Evolutionary conservation across 2,797 vertebrate genomes (phyloP), one percentile per base, ranked within the genome.

Genomic region (Catamblyrhynchus diadema): DNA sequence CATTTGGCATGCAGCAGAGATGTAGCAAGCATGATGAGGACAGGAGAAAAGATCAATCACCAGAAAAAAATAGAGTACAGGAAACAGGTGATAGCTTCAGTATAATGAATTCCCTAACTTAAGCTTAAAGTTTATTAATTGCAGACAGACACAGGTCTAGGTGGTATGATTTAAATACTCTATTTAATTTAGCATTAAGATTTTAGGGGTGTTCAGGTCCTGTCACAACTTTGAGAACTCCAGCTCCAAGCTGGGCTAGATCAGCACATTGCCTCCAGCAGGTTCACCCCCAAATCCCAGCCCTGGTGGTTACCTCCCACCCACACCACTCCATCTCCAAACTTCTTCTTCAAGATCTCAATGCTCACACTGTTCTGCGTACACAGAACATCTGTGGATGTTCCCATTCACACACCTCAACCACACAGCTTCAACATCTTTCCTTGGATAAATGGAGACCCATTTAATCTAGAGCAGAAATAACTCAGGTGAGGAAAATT

Each of bases 21-120:
- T 70, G 64, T 50, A 64, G 74, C 33, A 88, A 81, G 71, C 69
- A 45, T 15, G 84, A 95, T 71, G 85, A 90, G 67, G 87, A 77
- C 18, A 60, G 57, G 45, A 90, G 79, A 94, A 91, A 67, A 89
- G 61, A 96, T 91, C 90, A 89, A 75, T 91, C 86, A 89, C 54
- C 32, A 89, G 56, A 54, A 81, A 86, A 81, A 94, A 86, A 83
- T 7, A 79, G 64, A 94, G 45, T 39, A 54, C 57, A 91, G 90
- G 80, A 94, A 93, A 91, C 39, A 91, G 69, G 79, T 88, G 89
- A 90, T 81, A 82, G 79, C 54, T 83, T 81, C 51, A 88, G 45
- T 81, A 67, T 90, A 96, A 94, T 90, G 72, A 83, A 86, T 90
- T 93, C 32, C 64, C 33, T 50, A 65, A 53, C 81, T 95, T 69